phyloP scores from a whole-genome alignment of 2,797 vertebrate genomes.

The Siniperca obscura region DNA sequence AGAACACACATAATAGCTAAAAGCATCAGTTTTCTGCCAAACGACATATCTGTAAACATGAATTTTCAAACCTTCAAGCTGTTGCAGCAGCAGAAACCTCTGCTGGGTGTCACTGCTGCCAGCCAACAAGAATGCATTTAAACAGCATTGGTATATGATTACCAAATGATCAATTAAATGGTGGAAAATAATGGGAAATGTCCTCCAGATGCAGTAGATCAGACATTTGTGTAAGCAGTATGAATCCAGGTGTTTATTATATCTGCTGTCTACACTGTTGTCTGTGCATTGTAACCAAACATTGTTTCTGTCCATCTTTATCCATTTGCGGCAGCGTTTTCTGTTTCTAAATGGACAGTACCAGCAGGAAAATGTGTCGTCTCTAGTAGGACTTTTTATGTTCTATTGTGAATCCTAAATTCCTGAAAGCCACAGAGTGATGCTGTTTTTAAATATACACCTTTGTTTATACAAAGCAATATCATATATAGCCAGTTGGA shows the following conservation, averaged over 20 bases:
- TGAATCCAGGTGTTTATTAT: not conserved
- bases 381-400: not conserved
- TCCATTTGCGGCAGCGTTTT: not conserved
- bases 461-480: constrained; percentile 10
- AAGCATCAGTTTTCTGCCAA: not conserved
- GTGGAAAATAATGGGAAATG: not conserved
- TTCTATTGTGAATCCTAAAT: not conserved
- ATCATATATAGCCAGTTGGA: constrained; percentile 37
- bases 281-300: not conserved
- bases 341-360: not conserved
- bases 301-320: not conserved
- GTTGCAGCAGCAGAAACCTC: not conserved
- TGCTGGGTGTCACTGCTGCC: not conserved
- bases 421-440: not conserved
- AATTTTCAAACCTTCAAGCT: not conserved
- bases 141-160: not conserved
- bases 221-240: not conserved
- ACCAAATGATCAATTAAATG: not conserved
- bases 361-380: not conserved
- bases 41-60: not conserved
- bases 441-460: constrained; percentile 11
- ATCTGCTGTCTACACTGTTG: not conserved
- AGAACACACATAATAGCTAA: not conserved
- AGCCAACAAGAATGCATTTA: not conserved
- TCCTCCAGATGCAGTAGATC: constrained; percentile 14